A percentile compares a stretch with the other conserved stretches of the same genome.
Conservation (phyloP, 2,888 invertebrate genomes). For the Disparrhopalites patrizii region DNA sequence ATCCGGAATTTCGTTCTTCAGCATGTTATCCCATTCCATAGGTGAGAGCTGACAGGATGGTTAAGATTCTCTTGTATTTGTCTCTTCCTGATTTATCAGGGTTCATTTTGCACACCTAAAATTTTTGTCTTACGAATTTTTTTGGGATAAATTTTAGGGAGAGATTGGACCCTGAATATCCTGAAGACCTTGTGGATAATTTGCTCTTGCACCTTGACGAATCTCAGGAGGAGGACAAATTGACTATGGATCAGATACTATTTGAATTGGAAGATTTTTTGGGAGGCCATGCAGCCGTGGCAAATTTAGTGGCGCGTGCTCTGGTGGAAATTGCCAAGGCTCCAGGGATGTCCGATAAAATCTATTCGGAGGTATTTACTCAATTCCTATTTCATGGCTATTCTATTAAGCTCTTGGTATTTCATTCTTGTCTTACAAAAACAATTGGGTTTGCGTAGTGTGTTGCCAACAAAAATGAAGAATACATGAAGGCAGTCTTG, state of each 20-base stretch:
- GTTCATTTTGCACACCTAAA: neutral
- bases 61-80: too few species aligned
- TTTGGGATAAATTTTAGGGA: conserved; percentile 20
- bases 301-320: conserved; percentile 74
- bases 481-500: conserved; percentile 73
- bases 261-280: conserved; percentile 66
- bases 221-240: conserved; percentile 52
- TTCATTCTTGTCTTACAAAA: too few species aligned
- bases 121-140: neutral
- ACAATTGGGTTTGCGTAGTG: conserved; percentile 32
- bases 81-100: neutral
- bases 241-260: conserved; percentile 48
- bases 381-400: too few species aligned
- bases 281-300: conserved; percentile 83
- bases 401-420: too few species aligned
- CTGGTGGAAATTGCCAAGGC: conserved; percentile 65
- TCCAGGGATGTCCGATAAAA: conserved; percentile 60
- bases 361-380: conserved; percentile 66
- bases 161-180: conserved; percentile 51
- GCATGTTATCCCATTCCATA: conserved; percentile 59
- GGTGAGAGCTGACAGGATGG: too few species aligned
- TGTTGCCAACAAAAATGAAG: conserved; percentile 32
- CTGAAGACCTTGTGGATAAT: conserved; percentile 75
- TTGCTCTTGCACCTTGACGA: conserved; percentile 66
- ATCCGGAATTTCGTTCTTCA: conserved; percentile 70